These are phyloP conservation scores for Phasia obesa DNA, from an alignment of 2,888 invertebrate genomes.

Conservation along the genomic window DNA sequence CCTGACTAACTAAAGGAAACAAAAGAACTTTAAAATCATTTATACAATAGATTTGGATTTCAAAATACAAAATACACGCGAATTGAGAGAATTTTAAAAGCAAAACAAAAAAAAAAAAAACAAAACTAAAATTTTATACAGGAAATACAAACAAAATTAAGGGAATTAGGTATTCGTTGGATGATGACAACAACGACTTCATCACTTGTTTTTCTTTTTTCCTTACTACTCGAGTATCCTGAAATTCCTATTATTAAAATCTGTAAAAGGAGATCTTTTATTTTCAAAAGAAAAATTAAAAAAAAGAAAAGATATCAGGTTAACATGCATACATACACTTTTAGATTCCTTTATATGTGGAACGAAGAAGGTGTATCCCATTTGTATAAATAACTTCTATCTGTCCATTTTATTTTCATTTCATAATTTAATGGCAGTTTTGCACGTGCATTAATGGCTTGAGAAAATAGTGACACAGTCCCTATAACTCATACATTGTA, in stretches of 20 bases:
- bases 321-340: conserved; percentile 68
- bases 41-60: conserved; percentile 50
- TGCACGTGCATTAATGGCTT: conserved; percentile 67
- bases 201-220: conserved; percentile 79
- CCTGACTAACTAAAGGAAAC: conserved; percentile 11
- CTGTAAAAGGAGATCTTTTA: conserved; percentile 57
- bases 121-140: not conserved
- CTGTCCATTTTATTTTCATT: conserved; percentile 57
- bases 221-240: conserved; percentile 1
- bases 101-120: conserved; percentile 8
- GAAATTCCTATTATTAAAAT: conserved; percentile 44
- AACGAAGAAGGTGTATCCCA: conserved; percentile 78
- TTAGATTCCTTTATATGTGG: conserved; percentile 22
- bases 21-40: conserved; percentile 23
- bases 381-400: conserved; percentile 69
- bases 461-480: conserved; percentile 58
- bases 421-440: conserved; percentile 16
- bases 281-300: conserved; percentile 71
- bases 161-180: conserved; percentile 50
- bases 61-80: conserved; percentile 43
- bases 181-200: conserved; percentile 80
- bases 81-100: conserved; percentile 28
- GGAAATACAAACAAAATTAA: conserved; percentile 41
- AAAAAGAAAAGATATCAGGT: conserved; percentile 76
- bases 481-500: conserved; percentile 19